Conservation (phyloP, 2,113 vertebrate species). For the pig (Sus scrofa) region T2T-Sscrofa CM000826.6:82828001-82828500, state of each 20-base stretch:
- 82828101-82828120: not conserved
- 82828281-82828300: not conserved
- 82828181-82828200: not conserved
- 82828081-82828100: not conserved
- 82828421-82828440: conserved; percentile 2
- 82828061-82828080: too few relatives aligned
- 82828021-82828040: too few relatives aligned
- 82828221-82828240: not conserved
- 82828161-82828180: conserved; percentile 42
- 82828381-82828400: not conserved
- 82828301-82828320: not conserved
- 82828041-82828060: too few relatives aligned
- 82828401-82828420: not conserved
- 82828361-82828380: not conserved
- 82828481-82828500: not conserved
- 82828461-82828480: not conserved
- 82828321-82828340: not conserved
- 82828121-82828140: conserved; percentile 9
- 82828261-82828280: not conserved
- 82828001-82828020: too few relatives aligned
- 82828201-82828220: not conserved
- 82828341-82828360: not conserved
- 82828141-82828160: conserved; percentile 25
- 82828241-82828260: not conserved
- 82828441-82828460: not conserved